Evolutionary conservation across 2,888 invertebrate species (phyloP).

Genomic region (Hypselothyrea guttata): DNA sequence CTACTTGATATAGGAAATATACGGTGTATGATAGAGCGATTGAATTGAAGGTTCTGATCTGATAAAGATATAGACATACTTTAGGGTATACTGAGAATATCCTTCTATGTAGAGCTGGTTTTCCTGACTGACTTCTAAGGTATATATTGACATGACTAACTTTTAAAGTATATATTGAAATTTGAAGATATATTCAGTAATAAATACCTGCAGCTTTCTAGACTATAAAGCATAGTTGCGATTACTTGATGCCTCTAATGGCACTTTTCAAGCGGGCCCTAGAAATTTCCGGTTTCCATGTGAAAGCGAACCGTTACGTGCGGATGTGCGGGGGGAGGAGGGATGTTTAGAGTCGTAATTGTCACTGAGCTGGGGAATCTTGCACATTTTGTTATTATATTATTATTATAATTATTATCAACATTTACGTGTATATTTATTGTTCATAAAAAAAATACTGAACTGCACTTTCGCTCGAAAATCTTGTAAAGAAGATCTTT

Average conservation of each 20-base stretch:
- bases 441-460: too few relatives aligned
- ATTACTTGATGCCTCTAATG: slow-evolving; percentile 21
- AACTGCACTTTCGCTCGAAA: slow-evolving; percentile 60
- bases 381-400: neutral
- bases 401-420: neutral
- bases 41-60: too few relatives aligned
- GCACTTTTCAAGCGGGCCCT: slow-evolving; percentile 33
- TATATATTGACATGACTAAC: too few relatives aligned
- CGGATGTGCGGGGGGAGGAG: neutral
- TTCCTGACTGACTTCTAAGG: too few relatives aligned
- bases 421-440: neutral
- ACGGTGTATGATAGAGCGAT: too few relatives aligned
- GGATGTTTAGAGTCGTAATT: slow-evolving; percentile 20
- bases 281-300: slow-evolving; percentile 44
- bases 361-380: slow-evolving; percentile 20
- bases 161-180: too few relatives aligned
- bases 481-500: neutral
- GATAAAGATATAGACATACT: too few relatives aligned
- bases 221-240: slow-evolving; percentile 21
- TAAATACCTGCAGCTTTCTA: slow-evolving; percentile 33
- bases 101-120: too few relatives aligned
- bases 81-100: too few relatives aligned
- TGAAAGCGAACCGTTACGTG: slow-evolving; percentile 1
- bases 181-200: too few relatives aligned
- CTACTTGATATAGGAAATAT: too few relatives aligned